Base-by-base conservation (phyloP, 2,113 vertebrate genomes). In the Pelmatolapia mariae region DNA sequence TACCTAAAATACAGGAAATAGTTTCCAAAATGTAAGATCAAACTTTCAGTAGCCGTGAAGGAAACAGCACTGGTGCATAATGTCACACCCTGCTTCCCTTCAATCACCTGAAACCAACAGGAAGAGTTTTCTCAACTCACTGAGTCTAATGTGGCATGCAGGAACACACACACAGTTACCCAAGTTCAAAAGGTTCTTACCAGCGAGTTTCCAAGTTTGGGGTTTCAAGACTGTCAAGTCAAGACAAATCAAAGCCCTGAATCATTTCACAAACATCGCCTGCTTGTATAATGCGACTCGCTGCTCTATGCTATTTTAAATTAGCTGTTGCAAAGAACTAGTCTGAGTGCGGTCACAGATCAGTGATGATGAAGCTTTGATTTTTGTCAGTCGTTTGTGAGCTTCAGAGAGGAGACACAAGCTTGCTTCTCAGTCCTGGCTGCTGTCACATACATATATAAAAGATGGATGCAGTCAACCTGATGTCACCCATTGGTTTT, bases 401-500 rank as follows among this genome's bases (percentile, higher is more conserved):
- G 66, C 66, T 73, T 73, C 8, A 26, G 66, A 45, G 38, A 40
- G 66, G 33, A 38, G 33, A 22, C 33, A 5, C 61, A 22, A 22
- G 22, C 4, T 73, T 1, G 24, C 12, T 43, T 71, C 12, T 71
- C 66, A 2, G 1, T 71, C 38, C 36, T 73, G 40, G 1, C 68
- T 73, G 22, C 68, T 73, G 13, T 26, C 13, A 45, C 68, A 0
- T 45, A 45, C 61, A 36, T 26, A 0, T 26, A 73, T 50, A 76
- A 47, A 76, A 10, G 68, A 47, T 19, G 43, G 0, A 50, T 2
- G 6, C 9, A 11, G 0, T 47, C 24, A 18, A 22, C 22, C 0
- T 29, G 22, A 47, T 47, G 68, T 29, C 10, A 11, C 52, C 47
- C 47, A 43, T 0, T 29, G 43, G 15, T 47, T 29, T 29, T 45